Evolutionary conservation across 2,113 vertebrate species (phyloP).

Genomic region (Orientallactaga bullata): DNA sequence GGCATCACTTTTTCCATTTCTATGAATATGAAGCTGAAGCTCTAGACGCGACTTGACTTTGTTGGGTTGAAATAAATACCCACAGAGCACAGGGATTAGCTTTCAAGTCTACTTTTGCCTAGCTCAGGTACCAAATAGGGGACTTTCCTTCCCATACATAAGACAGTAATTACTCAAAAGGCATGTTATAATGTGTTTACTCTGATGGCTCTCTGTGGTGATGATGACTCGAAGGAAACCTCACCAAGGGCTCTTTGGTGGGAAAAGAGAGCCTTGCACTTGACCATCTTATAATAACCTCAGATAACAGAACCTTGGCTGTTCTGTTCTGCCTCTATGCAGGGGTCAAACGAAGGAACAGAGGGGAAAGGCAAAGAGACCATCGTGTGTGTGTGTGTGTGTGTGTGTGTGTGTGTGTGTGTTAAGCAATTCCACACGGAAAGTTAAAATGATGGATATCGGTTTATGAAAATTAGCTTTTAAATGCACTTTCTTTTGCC

Average conservation of each 20-base stretch:
- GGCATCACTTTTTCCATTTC: neutral
- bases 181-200: conserved; percentile 23
- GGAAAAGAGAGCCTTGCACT: neutral
- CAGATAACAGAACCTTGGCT: neutral
- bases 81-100: neutral
- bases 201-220: neutral
- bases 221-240: neutral
- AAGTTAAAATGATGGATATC: conserved; percentile 58
- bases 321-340: neutral
- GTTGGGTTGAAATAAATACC: neutral
- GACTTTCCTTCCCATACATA: neutral
- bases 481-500: conserved; percentile 65
- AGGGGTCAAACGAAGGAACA: neutral
- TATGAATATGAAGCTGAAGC: neutral
- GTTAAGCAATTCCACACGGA: conserved; percentile 65
- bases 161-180: conserved; percentile 33
- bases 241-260: neutral
- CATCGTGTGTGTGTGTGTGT: neutral
- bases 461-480: conserved; percentile 63
- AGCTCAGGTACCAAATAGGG: neutral
- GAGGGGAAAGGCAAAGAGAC: conserved; percentile 4
- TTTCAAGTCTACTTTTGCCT: neutral
- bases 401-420: conserved; percentile 12
- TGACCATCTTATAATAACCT: neutral
- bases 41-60: neutral